phyloP scores from a whole-genome alignment of 1,140 invertebrate species.

The Maniola jurtina region DNA sequence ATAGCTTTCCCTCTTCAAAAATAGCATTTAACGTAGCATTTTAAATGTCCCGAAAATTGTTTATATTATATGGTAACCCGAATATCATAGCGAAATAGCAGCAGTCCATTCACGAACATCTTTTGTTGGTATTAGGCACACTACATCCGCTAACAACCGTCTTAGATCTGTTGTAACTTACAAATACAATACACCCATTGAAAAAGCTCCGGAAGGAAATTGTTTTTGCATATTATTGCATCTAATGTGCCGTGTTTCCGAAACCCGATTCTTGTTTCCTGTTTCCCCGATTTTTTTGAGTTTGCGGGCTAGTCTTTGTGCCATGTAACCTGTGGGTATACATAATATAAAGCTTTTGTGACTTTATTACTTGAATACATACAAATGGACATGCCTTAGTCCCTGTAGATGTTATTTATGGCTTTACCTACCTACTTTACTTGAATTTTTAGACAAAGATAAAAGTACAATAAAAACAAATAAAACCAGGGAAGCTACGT shows the following conservation, averaged over 20 bases:
- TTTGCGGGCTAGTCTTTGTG: background rate
- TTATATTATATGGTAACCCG: background rate
- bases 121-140: slow-evolving; percentile 37
- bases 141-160: slow-evolving; percentile 35
- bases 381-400: too few relatives aligned
- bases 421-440: too few relatives aligned
- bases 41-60: background rate
- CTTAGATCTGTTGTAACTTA: slow-evolving; percentile 5
- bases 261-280: slow-evolving; percentile 25
- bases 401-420: too few relatives aligned
- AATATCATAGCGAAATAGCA: slow-evolving; percentile 45
- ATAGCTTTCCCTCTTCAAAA: too few relatives aligned
- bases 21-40: too few relatives aligned
- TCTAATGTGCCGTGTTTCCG: slow-evolving; percentile 25
- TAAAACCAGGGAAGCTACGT: too few relatives aligned
- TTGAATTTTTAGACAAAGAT: too few relatives aligned
- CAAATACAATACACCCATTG: slow-evolving; percentile 18
- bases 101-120: slow-evolving; percentile 31
- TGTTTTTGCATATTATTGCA: slow-evolving; percentile 27
- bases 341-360: background rate
- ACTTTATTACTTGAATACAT: background rate
- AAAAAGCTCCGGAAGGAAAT: slow-evolving; percentile 41
- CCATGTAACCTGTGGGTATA: background rate
- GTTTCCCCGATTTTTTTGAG: slow-evolving; percentile 15
- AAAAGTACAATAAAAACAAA: too few relatives aligned